These are phyloP conservation scores for Argentina silus DNA, from an alignment of 2,797 vertebrate species.

Conservation along the genomic window DNA sequence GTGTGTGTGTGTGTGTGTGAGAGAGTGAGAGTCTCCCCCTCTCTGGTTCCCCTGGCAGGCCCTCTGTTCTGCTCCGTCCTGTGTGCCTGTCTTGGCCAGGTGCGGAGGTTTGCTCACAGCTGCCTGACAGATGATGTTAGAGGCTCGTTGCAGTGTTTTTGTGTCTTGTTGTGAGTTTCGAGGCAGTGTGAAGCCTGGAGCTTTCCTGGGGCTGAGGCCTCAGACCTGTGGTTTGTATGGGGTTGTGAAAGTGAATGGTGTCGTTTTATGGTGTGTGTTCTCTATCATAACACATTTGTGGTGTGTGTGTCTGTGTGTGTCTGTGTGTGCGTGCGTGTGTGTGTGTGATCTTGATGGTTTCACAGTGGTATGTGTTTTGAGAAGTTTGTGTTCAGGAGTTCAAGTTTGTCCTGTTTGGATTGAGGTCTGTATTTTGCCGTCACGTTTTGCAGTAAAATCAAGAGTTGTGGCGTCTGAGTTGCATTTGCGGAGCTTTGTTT, in stretches of 20 bases:
- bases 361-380: conserved; percentile 8
- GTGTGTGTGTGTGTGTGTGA: conserved; percentile 12
- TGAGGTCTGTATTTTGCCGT: background rate
- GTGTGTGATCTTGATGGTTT: conserved; percentile 15
- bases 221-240: conserved; percentile 8
- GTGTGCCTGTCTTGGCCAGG: conserved; percentile 67
- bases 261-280: background rate
- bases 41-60: conserved; percentile 31
- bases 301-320: too few species aligned
- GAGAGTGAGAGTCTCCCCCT: conserved; percentile 43
- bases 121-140: conserved; percentile 71
- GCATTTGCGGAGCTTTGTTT: conserved; percentile 12
- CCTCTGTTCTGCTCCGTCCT: conserved; percentile 38
- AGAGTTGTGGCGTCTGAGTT: background rate
- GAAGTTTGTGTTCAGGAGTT: background rate
- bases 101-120: conserved; percentile 71
- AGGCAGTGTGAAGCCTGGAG: conserved; percentile 55
- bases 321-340: background rate
- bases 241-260: background rate
- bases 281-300: background rate
- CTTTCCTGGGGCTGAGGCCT: conserved; percentile 39
- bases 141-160: conserved; percentile 59
- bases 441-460: too few species aligned
- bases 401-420: background rate
- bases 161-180: conserved; percentile 74